Base-by-base conservation (phyloP, 2,797 vertebrate species). In the Oreochromis grahami region DNA sequence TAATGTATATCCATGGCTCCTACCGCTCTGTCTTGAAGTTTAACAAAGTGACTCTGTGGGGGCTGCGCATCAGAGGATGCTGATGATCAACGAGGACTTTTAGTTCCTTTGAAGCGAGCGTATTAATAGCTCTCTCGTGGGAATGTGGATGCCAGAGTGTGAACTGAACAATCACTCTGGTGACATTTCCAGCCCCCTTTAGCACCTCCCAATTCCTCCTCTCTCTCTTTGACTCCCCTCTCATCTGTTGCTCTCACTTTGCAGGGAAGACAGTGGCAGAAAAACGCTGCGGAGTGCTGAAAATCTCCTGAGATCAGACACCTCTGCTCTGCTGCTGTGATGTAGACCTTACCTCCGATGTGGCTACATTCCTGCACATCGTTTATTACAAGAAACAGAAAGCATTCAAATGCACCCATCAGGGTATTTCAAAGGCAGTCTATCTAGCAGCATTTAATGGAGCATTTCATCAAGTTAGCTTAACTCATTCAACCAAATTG, bases 81-180 rank as follows among this genome's bases (percentile, higher is more conserved):
- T 82, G 84, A 43, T 85, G 80, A 85, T 68, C 36, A 56, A 58
- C 5, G 8, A 80, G 79, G 11, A 82, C 36, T 77, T 86, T 76
- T 41, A 53, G 50, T 38, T 82, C 17, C 45, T 76, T 77, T 87
- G 72, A 87, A 79, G 55, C n/a, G 21, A n/a, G 24, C 24, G 77
- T 91, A 86, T 79, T 85, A 92, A 84, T 89, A 84, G 79, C 78
- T 48, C 56, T 60, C 12, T 80, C 1, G 3, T 86, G 78, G 65
- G 81, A 82, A 77, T 76, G 76, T 76, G 72, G 78, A 82, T 85
- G 70, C 76, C 78, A 82, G 58, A 50, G 63, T 87, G 83, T 21
- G 19, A 85, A 81, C 63, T 82, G 87, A 89, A 87, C 84, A 89
- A 79, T 89, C 85, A 84, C 83, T 53, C 80, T 45, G 9, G 81